Evolutionary conservation across 1,140 invertebrate genomes (phyloP), one percentile per base, ranked within the genome.

Genomic region (Anoplophora glabripennis): DNA sequence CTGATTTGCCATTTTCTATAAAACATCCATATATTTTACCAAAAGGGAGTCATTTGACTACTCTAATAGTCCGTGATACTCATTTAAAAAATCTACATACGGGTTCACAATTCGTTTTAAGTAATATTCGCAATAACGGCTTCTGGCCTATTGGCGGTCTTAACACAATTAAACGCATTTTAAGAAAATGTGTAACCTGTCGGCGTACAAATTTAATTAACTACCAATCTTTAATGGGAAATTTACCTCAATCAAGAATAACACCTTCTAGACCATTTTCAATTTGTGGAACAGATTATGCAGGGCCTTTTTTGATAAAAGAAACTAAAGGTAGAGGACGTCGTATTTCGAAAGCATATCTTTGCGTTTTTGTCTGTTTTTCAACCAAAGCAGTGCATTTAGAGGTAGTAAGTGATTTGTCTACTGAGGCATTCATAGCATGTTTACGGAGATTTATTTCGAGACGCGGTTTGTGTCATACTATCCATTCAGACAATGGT

Each of bases 301-400:
- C 21, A 3, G 21, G 21, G 3, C 21, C 21, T 3, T 28, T 28
- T 28, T 3, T 5, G 2, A 5, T 28, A 3, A 2, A 28, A 28
- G 5, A 3, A 3, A 3, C 21, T 3, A 28, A 5, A 5, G 21
- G 21, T 14, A 18, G 69, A 53, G 47, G 40, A 61, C 35, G 37
- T n/a, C 35, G 33, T 41, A 40, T 35, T 10, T 4, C 42, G 1
- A 77, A 76, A 52, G 64, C 55, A 0, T 76, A 75, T 44, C 15
- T 73, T 12, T 56, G 56, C 35, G 4, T 76, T 1, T 75, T 74
- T 57, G 62, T 71, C 1, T 76, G 72, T 49, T 59, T 69, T 8
- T 21, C 57, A 1, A 70, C 66, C 12, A 65, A 65, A 51, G 69
- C 69, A 15, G 48, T 73, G 3, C 72, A 75, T 38, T 44, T 76